Evolutionary conservation across 2,888 invertebrate genomes (phyloP).

Genomic region (Lithophane semibrunnea): DNA sequence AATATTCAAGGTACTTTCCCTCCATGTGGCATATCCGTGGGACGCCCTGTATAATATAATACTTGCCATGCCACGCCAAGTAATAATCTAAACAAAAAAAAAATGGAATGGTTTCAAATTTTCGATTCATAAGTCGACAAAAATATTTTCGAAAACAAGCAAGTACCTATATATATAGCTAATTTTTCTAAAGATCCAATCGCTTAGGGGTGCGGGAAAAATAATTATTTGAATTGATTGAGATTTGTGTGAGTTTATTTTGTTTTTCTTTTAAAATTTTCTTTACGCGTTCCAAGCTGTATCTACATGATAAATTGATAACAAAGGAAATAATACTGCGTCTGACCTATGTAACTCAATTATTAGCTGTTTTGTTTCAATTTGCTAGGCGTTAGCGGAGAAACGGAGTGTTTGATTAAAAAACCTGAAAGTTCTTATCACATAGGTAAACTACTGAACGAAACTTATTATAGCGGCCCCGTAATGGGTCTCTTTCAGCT

Average conservation of each 20-base stretch:
- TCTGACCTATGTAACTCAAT: not conserved
- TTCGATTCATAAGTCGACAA: no score
- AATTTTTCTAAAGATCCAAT: not conserved
- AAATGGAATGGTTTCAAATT: not conserved
- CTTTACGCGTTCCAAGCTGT: not conserved
- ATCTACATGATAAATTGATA: not conserved
- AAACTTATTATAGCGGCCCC: not conserved
- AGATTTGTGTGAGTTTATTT: not conserved
- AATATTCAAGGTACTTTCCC: no score
- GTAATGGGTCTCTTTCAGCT: not conserved
- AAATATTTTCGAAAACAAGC: not conserved
- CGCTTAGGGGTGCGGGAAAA: not conserved
- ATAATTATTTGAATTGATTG: not conserved
- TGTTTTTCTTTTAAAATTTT: not conserved
- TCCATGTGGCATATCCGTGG: no score
- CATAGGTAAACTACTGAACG: not conserved
- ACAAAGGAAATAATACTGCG: not conserved
- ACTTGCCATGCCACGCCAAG: not conserved
- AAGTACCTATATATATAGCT: no score
- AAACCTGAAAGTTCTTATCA: not conserved
- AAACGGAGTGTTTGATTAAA: not conserved
- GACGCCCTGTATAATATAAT: no score
- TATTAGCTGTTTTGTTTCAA: not conserved
- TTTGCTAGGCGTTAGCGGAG: not conserved
- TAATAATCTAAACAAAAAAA: not conserved